A percentile compares a stretch with the other conserved stretches of the same genome.
Evolutionary conservation across 1,140 invertebrate species (phyloP).

Genomic region (Drosophila eugracilis): DNA sequence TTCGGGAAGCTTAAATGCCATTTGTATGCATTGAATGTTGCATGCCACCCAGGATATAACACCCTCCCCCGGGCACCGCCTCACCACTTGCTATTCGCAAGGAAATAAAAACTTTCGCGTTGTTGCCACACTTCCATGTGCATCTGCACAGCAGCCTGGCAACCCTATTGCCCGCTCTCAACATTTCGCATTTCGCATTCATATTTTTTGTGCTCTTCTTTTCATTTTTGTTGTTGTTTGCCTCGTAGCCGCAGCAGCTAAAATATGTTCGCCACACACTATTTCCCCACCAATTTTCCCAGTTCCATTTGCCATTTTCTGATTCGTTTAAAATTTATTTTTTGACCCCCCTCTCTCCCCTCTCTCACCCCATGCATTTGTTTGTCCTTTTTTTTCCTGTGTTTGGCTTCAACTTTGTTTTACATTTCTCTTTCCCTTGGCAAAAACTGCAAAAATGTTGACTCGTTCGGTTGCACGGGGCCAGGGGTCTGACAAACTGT

Average conservation of each 20-base stretch:
- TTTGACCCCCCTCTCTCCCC: slow-evolving; percentile 1
- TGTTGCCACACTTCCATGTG: slow-evolving; percentile 70
- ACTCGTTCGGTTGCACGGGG: slow-evolving; percentile 38
- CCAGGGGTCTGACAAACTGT: slow-evolving; percentile 40
- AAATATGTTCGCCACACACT: slow-evolving; percentile 74
- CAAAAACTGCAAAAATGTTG: slow-evolving; percentile 52
- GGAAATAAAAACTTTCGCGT: slow-evolving; percentile 50
- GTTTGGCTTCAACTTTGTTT: slow-evolving; percentile 60
- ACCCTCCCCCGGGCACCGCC: background rate
- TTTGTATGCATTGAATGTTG: slow-evolving; percentile 84
- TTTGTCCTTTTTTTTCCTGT: slow-evolving; percentile 56
- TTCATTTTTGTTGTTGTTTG: slow-evolving; percentile 14
- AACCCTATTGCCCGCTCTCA: slow-evolving; percentile 47
- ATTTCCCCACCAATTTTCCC: slow-evolving; percentile 52
- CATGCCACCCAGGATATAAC: slow-evolving; percentile 55
- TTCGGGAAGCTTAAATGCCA: slow-evolving; percentile 79
- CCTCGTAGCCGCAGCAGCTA: slow-evolving; percentile 63
- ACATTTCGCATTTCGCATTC: slow-evolving; percentile 53
- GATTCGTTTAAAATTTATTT: slow-evolving; percentile 75
- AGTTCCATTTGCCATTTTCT: slow-evolving; percentile 69
- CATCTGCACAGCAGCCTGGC: slow-evolving; percentile 61
- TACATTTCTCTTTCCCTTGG: slow-evolving; percentile 53
- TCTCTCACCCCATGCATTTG: no score
- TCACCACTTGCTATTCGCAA: slow-evolving; percentile 15
- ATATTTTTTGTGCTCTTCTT: slow-evolving; percentile 49